Conservation (phyloP, 1,140 invertebrate genomes). For the Saccostrea glomerata region DNA sequence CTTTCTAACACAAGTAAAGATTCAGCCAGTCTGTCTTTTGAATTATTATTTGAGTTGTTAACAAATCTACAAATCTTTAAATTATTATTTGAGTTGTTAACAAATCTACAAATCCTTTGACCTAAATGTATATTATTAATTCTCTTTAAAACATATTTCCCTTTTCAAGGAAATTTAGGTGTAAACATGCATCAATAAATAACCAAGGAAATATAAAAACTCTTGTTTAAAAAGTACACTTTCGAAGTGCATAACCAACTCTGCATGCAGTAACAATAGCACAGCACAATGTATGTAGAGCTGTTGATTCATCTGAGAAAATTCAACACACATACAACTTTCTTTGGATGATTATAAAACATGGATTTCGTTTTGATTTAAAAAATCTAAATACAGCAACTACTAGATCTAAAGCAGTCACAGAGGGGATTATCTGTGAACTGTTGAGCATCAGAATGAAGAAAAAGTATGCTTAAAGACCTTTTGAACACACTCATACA, state of each 20-base stretch:
- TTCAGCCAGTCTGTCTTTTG: neutral
- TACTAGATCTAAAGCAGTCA: neutral
- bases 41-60: neutral
- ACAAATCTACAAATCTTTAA: neutral
- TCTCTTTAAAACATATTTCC: neutral
- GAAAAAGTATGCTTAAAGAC: neutral
- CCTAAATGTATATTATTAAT: neutral
- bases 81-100: neutral
- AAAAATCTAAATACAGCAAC: neutral
- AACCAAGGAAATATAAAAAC: neutral
- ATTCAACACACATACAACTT: neutral
- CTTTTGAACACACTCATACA: neutral
- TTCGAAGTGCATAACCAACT: slow-evolving; percentile 1
- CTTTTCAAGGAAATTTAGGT: neutral
- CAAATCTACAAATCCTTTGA: neutral
- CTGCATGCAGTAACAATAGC: neutral
- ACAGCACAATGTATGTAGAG: neutral
- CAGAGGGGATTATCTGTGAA: neutral
- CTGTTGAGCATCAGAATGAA: neutral
- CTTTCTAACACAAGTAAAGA: too few relatives aligned
- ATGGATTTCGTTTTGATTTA: slow-evolving; percentile 3
- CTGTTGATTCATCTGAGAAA: neutral
- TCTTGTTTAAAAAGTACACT: slow-evolving; percentile 5
- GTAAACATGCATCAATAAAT: neutral
- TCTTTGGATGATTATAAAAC: slow-evolving; percentile 14